Evolutionary conservation across 2,113 vertebrate genomes (phyloP).

Genomic region (Poecile atricapillus): DNA sequence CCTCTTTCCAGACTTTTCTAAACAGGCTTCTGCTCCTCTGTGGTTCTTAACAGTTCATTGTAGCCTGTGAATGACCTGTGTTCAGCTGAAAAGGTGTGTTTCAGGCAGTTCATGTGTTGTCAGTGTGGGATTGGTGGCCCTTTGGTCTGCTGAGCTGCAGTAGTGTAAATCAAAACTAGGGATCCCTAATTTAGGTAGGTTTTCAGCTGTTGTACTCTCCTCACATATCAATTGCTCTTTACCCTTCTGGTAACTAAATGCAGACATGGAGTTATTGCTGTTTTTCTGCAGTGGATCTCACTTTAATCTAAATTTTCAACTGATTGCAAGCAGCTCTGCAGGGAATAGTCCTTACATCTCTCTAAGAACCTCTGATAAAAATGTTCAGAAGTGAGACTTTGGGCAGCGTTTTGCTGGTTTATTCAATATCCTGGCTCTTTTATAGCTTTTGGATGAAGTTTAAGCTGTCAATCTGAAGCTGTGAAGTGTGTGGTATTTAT

Average conservation of each 20-base stretch:
- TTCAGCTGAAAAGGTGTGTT: background rate
- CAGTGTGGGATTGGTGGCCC: accelerated
- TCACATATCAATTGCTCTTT: background rate
- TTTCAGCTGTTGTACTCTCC: background rate
- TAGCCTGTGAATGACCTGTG: background rate
- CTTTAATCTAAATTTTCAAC: background rate
- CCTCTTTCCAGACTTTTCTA: background rate
- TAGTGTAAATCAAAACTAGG: background rate
- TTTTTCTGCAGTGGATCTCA: background rate
- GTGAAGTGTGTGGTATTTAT: background rate
- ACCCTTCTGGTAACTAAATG: background rate
- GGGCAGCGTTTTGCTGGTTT: background rate
- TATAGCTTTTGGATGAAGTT: background rate
- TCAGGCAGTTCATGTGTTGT: background rate
- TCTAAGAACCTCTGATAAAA: background rate
- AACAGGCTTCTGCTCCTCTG: background rate
- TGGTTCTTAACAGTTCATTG: background rate
- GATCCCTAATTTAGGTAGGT: background rate
- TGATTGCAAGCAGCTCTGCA: background rate
- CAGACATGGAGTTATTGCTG: accelerated
- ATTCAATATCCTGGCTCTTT: background rate
- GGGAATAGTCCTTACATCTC: background rate
- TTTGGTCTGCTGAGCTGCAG: background rate
- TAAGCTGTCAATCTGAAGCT: background rate
- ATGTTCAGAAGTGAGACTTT: background rate